Evolutionary conservation across 2,113 vertebrate genomes (phyloP).

Genomic region (Phrynosoma platyrhinos): DNA sequence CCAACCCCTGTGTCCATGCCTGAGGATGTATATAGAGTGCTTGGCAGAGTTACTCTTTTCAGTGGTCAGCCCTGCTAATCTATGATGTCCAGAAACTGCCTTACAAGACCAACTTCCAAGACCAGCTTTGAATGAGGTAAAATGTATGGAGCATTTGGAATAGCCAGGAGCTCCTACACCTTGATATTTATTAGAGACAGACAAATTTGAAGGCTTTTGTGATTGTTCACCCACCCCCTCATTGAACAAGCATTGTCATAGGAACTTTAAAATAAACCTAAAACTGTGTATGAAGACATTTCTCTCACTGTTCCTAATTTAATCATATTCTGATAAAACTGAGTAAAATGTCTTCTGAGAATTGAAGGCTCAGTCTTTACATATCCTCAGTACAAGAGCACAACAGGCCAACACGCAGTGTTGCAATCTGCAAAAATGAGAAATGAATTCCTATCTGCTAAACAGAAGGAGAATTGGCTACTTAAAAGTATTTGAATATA

Average conservation of each 20-base stretch:
- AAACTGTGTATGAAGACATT: background rate
- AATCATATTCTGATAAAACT: background rate
- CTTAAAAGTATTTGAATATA: constrained; percentile 36
- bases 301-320: background rate
- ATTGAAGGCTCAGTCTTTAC: constrained; percentile 14
- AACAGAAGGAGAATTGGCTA: constrained; percentile 19
- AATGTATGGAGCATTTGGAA: background rate
- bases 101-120: constrained; percentile 42
- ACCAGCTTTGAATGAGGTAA: constrained; percentile 22
- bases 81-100: background rate
- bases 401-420: background rate
- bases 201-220: background rate
- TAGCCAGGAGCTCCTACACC: background rate
- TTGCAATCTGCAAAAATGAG: constrained; percentile 10
- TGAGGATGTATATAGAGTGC: background rate
- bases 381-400: constrained; percentile 16
- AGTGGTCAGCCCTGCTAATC: background rate
- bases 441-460: constrained; percentile 23
- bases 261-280: constrained; percentile 6
- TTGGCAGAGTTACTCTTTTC: background rate
- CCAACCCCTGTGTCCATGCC: background rate
- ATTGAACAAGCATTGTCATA: background rate
- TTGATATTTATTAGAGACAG: background rate
- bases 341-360: constrained; percentile 18
- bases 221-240: background rate